Percentiles rank a stretch among this genome's conserved stretches.
These are phyloP conservation scores for Drosophila buzzatii DNA, from an alignment of 2,888 invertebrate genomes.

Conservation along the genomic window DNA sequence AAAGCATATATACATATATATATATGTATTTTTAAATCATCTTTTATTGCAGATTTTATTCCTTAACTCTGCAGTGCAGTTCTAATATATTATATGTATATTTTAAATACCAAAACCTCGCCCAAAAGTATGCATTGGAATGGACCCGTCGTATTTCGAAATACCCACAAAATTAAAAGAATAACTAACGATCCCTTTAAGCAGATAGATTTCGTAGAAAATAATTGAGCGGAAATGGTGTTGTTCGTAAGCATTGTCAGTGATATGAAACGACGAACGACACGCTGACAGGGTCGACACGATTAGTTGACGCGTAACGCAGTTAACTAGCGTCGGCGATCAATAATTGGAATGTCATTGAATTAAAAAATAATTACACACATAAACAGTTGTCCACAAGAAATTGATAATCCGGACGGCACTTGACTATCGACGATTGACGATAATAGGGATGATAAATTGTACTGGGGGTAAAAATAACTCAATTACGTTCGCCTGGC, in stretches of 20 bases:
- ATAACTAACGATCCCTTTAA: neutral
- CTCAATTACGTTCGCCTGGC: constrained; percentile 1
- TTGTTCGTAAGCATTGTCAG: constrained; percentile 18
- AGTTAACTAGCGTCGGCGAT: constrained; percentile 37
- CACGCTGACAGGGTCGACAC: constrained; percentile 20
- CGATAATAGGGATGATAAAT: constrained; percentile 33
- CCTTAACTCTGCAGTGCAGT: no score
- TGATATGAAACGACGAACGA: constrained; percentile 7
- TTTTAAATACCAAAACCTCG: neutral
- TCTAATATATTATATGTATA: no score
- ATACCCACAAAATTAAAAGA: neutral
- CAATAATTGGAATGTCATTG: constrained; percentile 44
- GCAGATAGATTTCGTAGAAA: constrained; percentile 5
- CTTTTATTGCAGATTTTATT: no score
- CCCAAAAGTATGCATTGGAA: constrained; percentile 17
- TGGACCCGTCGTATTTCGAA: no score
- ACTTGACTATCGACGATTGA: constrained; percentile 18
- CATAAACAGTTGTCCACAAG: constrained; percentile 16
- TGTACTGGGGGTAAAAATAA: constrained; percentile 22
- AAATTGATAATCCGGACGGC: constrained; percentile 53
- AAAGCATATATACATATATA: no score
- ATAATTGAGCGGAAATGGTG: constrained; percentile 39
- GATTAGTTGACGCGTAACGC: constrained; percentile 38
- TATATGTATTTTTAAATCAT: no score
- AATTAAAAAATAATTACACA: constrained; percentile 50